A percentile compares a stretch with the other conserved stretches of the same genome.
These are phyloP conservation scores for Lithophane socia DNA, from an alignment of 2,888 invertebrate species.

Conservation along the genomic window DNA sequence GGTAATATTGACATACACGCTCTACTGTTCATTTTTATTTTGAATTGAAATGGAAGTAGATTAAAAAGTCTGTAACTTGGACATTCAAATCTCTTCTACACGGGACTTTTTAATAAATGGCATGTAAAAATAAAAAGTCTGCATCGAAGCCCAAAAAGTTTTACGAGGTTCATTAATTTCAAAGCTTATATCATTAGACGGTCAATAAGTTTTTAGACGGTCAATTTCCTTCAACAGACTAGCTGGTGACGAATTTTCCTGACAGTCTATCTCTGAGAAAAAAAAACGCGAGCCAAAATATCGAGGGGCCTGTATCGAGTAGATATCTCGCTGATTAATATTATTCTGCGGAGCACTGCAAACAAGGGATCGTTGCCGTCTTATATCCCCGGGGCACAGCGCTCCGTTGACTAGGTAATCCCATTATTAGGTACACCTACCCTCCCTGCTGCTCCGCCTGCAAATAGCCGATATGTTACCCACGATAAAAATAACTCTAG, in stretches of 20 bases:
- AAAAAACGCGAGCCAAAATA: constrained; percentile 2
- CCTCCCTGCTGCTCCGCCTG: constrained; percentile 15
- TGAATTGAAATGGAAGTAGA: not conserved
- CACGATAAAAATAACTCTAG: constrained; percentile 43
- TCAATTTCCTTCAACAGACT: too few species aligned
- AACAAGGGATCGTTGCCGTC: constrained; percentile 42
- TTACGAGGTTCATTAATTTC: too few species aligned
- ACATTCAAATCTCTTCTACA: too few species aligned
- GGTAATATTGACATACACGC: not conserved
- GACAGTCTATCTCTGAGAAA: not conserved
- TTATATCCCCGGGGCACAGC: constrained; percentile 40
- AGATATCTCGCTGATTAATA: constrained; percentile 27
- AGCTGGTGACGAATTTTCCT: not conserved
- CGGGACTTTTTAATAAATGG: too few species aligned
- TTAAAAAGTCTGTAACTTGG: not conserved
- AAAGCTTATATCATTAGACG: too few species aligned
- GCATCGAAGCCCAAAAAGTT: too few species aligned
- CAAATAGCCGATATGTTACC: constrained; percentile 34
- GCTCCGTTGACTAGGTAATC: constrained; percentile 42
- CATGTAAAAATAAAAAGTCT: too few species aligned
- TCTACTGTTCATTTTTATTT: constrained; percentile 11
- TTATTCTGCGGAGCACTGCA: constrained; percentile 29
- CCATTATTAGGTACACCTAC: constrained; percentile 25
- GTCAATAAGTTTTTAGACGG: too few species aligned
- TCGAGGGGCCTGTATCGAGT: not conserved